phyloP scores from a whole-genome alignment of 1,140 invertebrate genomes.

The Cecropterus lyciades region DNA sequence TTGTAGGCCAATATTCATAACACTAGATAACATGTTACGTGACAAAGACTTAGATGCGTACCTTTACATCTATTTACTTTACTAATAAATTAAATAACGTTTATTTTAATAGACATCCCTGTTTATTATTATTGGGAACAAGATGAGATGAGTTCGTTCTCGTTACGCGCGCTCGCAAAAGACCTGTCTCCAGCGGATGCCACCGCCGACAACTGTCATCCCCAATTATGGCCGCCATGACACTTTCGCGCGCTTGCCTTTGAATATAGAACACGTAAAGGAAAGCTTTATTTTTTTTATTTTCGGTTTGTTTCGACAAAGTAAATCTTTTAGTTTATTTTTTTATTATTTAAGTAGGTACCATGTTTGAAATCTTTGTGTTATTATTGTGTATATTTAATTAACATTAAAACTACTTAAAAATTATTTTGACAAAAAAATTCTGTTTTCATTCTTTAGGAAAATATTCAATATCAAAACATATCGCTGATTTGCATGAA shows the following conservation, averaged over 20 bases:
- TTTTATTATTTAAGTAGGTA: background rate
- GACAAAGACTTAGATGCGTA: background rate
- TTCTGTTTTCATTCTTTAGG: too few relatives aligned
- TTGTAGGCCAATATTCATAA: too few relatives aligned
- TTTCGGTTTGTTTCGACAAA: constrained; percentile 25
- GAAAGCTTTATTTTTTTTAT: constrained; percentile 49
- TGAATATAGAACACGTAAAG: constrained; percentile 65
- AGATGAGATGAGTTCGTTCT: constrained; percentile 64
- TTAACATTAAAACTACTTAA: too few relatives aligned
- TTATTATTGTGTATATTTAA: too few relatives aligned
- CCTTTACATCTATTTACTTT: constrained; percentile 17
- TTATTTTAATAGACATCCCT: constrained; percentile 43
- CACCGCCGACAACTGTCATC: constrained; percentile 70
- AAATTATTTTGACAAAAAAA: too few relatives aligned
- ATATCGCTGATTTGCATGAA: too few relatives aligned
- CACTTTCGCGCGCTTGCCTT: constrained; percentile 72
- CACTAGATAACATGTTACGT: background rate
- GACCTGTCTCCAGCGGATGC: constrained; percentile 48
- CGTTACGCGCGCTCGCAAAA: constrained; percentile 69
- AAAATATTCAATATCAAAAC: too few relatives aligned
- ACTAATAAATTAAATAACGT: constrained; percentile 53
- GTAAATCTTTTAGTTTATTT: constrained; percentile 18
- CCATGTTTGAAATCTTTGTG: too few relatives aligned
- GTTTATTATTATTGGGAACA: constrained; percentile 62
- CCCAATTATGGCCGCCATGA: constrained; percentile 77